These are phyloP conservation scores for Albula goreensis DNA, from an alignment of 2,113 vertebrate genomes.

Conservation along the genomic window DNA sequence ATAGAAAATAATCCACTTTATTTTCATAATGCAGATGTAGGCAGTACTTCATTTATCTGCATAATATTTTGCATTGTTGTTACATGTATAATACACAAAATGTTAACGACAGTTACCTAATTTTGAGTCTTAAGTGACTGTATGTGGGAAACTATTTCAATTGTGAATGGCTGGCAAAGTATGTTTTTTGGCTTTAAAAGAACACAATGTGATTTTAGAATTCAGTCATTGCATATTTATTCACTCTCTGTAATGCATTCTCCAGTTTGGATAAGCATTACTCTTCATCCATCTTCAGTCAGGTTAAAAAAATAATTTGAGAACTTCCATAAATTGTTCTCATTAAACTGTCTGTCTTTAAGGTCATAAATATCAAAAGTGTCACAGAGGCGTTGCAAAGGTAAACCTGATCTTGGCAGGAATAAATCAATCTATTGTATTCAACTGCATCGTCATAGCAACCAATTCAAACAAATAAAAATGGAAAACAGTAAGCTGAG, in stretches of 20 bases:
- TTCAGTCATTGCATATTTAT: neutral
- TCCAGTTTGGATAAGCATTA: neutral
- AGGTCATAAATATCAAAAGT: neutral
- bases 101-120: neutral
- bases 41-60: no score
- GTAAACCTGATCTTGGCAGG: neutral
- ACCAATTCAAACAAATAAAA: neutral
- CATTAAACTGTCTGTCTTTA: neutral
- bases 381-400: neutral
- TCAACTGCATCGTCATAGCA: neutral
- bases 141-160: neutral
- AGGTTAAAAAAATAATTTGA: neutral
- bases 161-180: neutral
- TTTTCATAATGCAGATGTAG: no score
- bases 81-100: no score
- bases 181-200: neutral
- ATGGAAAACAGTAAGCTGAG: no score
- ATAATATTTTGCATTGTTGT: no score
- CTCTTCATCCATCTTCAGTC: neutral
- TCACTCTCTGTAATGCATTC: neutral
- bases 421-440: neutral
- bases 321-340: conserved; percentile 1
- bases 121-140: neutral
- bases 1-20: no score
- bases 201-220: neutral